Base-by-base conservation (phyloP, 2,113 vertebrate genomes). In the Tetraodon nigroviridis region DNA sequence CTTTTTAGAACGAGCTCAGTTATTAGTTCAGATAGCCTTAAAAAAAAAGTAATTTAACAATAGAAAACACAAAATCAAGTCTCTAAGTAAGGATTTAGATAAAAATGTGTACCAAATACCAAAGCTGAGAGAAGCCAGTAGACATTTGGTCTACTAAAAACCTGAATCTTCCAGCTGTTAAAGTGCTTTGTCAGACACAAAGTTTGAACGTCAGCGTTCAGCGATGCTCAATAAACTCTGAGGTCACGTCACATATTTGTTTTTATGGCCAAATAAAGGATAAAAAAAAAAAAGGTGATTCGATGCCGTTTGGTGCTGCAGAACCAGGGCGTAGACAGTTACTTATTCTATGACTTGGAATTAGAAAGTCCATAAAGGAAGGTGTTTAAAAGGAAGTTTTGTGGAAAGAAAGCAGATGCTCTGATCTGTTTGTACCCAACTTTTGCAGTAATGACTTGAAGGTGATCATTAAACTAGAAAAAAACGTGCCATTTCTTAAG, bases 171-270 rank as follows among this genome's bases (percentile, higher is more conserved):
- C 79, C 71, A 84, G 77, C 69, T 78, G 68, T 69, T 80, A 69
- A 70, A 75, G 53, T 32, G 69, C 73, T 83, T 74, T 76, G 73
- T 78, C 78, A 83, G 73, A 64, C 69, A 59, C 63, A 71, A 73
- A 57, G 57, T 13, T 70, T 79, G 58, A 66, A 62, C 48, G 67
- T 70, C 75, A 66, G 46, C 50, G 79, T 59, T 45, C 56, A 64
- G 57, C 71, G 45, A 55, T 53, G 61, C 66, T 61, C 58, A 40
- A 47, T 80, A 76, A 27, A 27, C 24, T 27, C 24, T 27, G 24
- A 27, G 7, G 24, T 27, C 32, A 8, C 10, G 8, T 37, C 10
- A 37, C 32, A 37, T 4, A 11, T 37, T 37, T 37, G 32, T 8
- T 37, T 37, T 37, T 37, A 37, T 37, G 32, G 3, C 11, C 32